Conservation (phyloP, 2,888 invertebrate genomes). For the Cordilura impudica region DNA sequence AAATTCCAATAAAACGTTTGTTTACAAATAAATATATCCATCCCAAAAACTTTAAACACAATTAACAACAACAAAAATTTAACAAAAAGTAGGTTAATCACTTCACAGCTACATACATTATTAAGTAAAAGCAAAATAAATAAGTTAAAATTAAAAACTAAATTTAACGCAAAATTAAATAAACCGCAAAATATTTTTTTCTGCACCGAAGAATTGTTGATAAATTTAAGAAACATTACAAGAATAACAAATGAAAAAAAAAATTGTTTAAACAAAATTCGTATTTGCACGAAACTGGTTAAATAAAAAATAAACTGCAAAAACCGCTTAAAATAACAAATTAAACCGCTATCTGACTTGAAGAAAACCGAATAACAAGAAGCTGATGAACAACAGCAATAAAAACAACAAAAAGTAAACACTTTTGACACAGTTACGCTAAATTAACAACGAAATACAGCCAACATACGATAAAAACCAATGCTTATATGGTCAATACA, state of each 20-base stretch:
- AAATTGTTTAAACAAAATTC: conserved; percentile 20
- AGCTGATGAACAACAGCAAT: conserved; percentile 13
- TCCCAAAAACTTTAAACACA: too few relatives aligned
- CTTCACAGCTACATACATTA: not conserved
- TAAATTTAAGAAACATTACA: not conserved
- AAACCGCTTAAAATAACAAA: conserved; percentile 33
- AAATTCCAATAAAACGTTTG: too few relatives aligned
- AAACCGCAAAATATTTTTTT: not conserved
- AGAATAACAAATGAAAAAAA: not conserved
- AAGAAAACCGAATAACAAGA: not conserved
- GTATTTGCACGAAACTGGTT: conserved; percentile 10
- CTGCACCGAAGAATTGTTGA: not conserved
- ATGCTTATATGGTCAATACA: not conserved
- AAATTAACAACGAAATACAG: conserved; percentile 22
- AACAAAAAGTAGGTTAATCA: conserved; percentile 29
- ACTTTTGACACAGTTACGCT: conserved; percentile 56
- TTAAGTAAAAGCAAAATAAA: conserved; percentile 1
- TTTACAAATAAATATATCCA: too few relatives aligned
- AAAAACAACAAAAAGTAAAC: conserved; percentile 20
- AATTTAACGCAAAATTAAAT: not conserved
- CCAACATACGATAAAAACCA: conserved; percentile 6
- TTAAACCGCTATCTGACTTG: conserved; percentile 25
- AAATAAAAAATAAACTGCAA: conserved; percentile 26
- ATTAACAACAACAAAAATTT: too few relatives aligned
- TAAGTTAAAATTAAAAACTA: not conserved